These are phyloP conservation scores for Anoura caudifer DNA, from an alignment of 2,113 vertebrate species.

Conservation along the genomic window DNA sequence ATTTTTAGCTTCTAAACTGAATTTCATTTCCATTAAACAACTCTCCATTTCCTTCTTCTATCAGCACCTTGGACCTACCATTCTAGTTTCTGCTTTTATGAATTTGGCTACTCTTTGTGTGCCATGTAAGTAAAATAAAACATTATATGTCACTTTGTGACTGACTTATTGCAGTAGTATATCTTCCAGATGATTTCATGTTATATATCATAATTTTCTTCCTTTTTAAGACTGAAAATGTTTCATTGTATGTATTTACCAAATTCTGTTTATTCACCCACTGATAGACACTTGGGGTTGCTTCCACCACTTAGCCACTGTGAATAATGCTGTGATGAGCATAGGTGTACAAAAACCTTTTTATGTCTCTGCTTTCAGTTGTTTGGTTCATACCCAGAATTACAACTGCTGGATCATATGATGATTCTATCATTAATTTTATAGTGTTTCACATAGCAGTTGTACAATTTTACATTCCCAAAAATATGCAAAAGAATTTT, in stretches of 20 bases:
- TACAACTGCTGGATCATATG: background rate
- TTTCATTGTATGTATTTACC: background rate
- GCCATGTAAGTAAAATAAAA: background rate
- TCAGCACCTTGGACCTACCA: background rate
- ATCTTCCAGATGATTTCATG: background rate
- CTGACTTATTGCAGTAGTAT: background rate
- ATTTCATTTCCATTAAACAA: background rate
- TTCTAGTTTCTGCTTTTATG: background rate
- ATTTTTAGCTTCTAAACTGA: background rate
- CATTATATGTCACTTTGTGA: background rate
- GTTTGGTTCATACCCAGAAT: background rate
- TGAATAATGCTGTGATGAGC: background rate
- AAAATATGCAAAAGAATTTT: background rate
- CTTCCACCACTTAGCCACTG: background rate
- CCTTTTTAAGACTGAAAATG: background rate
- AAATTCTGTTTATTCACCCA: background rate
- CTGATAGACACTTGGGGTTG: background rate
- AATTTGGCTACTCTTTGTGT: too few relatives aligned
- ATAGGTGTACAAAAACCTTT: too few relatives aligned
- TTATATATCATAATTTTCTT: background rate
- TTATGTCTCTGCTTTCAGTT: background rate
- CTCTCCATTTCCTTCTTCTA: too few relatives aligned
- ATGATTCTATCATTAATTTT: background rate
- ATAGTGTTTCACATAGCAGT: background rate
- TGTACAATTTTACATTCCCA: background rate